Percentiles rank a stretch among this genome's conserved stretches.
Evolutionary conservation across 2,888 invertebrate genomes (phyloP).

Genomic region (Plagiodera versicolora): DNA sequence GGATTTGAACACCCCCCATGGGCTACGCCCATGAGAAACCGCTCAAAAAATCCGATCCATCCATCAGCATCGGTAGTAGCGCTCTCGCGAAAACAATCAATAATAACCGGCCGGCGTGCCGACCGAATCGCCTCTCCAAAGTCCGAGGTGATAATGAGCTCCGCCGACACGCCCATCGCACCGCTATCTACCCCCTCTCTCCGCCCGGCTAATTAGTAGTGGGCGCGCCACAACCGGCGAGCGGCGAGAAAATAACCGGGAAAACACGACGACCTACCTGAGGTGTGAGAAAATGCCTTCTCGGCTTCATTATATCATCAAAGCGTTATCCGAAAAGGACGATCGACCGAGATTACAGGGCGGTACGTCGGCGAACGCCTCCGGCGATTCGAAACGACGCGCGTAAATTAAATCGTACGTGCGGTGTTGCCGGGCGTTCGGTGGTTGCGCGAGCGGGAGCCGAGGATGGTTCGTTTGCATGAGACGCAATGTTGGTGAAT

Average conservation of each 20-base stretch:
- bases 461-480: too few relatives aligned
- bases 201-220: conserved; percentile 20
- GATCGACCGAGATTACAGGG: conserved; percentile 57
- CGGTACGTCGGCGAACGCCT: conserved; percentile 50
- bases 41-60: not conserved
- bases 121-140: conserved; percentile 41
- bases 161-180: conserved; percentile 44
- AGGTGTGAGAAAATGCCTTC: conserved; percentile 55
- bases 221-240: conserved; percentile 30
- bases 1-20: not conserved
- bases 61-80: conserved; percentile 39
- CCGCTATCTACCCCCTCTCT: not conserved
- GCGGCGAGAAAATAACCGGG: conserved; percentile 54
- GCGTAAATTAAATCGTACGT: conserved; percentile 54
- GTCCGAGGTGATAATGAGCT: conserved; percentile 39
- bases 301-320: conserved; percentile 58
- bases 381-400: conserved; percentile 47
- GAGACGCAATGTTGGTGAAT: too few relatives aligned
- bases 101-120: conserved; percentile 59
- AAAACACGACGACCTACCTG: conserved; percentile 52
- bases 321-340: conserved; percentile 55
- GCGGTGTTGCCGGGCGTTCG: not conserved
- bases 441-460: not conserved
- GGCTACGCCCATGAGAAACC: not conserved
- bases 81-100: conserved; percentile 58